Base-by-base conservation (phyloP, 2,797 vertebrate genomes). In the Epinephelus malabaricus region DNA sequence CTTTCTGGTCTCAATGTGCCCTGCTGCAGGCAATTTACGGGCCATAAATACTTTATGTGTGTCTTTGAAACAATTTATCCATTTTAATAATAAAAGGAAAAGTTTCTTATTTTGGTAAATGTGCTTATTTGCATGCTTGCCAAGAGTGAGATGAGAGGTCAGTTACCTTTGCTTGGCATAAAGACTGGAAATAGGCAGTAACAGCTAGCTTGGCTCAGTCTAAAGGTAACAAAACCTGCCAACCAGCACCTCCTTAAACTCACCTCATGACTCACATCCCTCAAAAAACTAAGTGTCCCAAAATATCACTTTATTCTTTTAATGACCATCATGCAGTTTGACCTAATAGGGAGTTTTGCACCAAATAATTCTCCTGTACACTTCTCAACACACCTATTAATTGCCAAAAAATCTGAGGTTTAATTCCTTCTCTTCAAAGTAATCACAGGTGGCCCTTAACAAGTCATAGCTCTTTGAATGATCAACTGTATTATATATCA, bases 401-500 rank as follows among this genome's bases (percentile, higher is more conserved):
- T 51, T 19, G 34, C 1, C n/a, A 47, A 53, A 51, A 12, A 46
- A 23, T 13, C 2, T 25, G 13, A 55, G 10, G 25, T 47, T 56
- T 69, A 11, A 49, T n/a, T 59, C 19, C 49, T 68, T 59, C 19
- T 75, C 30, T 68, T 75, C 61, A 51, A 58, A 55, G 63, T 45
- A 40, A 56, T 76, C 49, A 54, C n/a, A 81, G 82, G 61, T 82
- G 65, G 70, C 76, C 68, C 43, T 34, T 30, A n/a, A 68, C 23
- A 47, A 76, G 53, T 54, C 38, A n/a, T 15, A 21, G 11, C 58
- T 56, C 30, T 43, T 65, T 71, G 21, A 63, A 47, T 58, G 56
- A 87, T 89, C 74, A 73, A 82, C 67, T 76, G 72, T 85, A 87
- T 89, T 64, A 38, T 5, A 77, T 83, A 73, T 88, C 85, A 88